phyloP scores from a whole-genome alignment of 2,888 invertebrate species.

The Pecten maximus region DNA sequence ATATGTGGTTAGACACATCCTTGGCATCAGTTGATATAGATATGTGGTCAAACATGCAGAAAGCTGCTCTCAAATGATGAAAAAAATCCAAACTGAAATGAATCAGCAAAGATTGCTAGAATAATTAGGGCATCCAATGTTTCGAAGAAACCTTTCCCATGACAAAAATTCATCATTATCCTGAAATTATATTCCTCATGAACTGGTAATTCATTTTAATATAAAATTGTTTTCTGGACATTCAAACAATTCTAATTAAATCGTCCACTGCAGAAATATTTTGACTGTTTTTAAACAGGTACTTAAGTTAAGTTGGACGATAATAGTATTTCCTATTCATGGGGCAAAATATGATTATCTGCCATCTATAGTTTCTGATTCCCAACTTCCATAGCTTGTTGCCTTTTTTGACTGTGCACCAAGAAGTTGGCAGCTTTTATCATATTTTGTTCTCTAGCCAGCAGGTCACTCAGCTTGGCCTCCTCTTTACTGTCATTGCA shows the following conservation, averaged over 20 bases:
- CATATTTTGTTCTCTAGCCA: conserved; percentile 74
- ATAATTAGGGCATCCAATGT: too few relatives aligned
- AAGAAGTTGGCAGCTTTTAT: conserved; percentile 67
- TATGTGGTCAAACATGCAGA: too few relatives aligned
- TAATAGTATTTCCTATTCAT: background rate
- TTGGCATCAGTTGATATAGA: too few relatives aligned
- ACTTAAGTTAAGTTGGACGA: too few relatives aligned
- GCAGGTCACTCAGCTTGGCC: conserved; percentile 66
- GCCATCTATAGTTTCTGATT: background rate
- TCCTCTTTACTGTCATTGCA: conserved; percentile 72
- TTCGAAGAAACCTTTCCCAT: background rate
- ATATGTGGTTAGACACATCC: too few relatives aligned
- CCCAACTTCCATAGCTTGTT: background rate
- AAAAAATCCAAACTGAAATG: too few relatives aligned
- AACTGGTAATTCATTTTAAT: background rate
- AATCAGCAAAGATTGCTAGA: too few relatives aligned
- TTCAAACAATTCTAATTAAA: too few relatives aligned
- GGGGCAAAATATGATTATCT: background rate
- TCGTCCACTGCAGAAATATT: too few relatives aligned
- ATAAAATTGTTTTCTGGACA: background rate
- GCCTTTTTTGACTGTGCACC: conserved; percentile 47
- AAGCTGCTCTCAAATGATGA: too few relatives aligned
- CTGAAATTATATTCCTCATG: background rate
- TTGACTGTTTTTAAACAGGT: too few relatives aligned
- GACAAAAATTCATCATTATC: background rate